Evolutionary conservation across 2,888 invertebrate genomes (phyloP).

Genomic region (Xylota sylvarum): DNA sequence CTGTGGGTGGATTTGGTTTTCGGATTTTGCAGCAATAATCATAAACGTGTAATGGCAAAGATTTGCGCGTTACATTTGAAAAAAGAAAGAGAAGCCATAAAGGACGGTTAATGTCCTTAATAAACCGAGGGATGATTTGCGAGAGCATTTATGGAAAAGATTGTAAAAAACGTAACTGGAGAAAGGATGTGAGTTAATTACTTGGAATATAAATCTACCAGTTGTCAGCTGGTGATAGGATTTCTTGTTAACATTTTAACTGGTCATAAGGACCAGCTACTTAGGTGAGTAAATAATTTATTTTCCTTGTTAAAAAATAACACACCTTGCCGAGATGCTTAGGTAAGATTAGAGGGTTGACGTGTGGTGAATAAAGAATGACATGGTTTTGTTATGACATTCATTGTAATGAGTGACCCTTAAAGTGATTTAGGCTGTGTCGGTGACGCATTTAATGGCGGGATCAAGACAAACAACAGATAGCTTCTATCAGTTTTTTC

Average conservation of each 20-base stretch:
- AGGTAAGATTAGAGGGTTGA: constrained; percentile 16
- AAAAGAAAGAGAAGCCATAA: constrained; percentile 13
- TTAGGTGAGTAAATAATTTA: constrained; percentile 53
- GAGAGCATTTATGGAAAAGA: constrained; percentile 43
- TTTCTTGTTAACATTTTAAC: constrained; percentile 13
- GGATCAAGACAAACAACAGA: no score
- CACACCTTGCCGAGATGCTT: constrained; percentile 32
- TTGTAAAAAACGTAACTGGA: constrained; percentile 18
- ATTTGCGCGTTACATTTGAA: constrained; percentile 18
- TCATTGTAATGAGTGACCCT: no score
- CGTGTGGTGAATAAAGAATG: background rate
- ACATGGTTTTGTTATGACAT: no score
- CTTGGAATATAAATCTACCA: constrained; percentile 21
- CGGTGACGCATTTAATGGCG: no score
- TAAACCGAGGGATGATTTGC: constrained; percentile 51
- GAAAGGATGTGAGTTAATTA: constrained; percentile 28
- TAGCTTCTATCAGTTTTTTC: no score
- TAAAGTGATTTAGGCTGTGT: no score
- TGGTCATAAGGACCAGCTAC: constrained; percentile 7
- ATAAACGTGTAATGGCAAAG: constrained; percentile 23
- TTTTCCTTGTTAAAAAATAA: constrained; percentile 36
- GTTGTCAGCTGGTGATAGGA: constrained; percentile 17
- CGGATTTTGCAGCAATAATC: constrained; percentile 28
- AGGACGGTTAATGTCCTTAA: constrained; percentile 50
- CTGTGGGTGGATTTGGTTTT: constrained; percentile 14